phyloP scores from a whole-genome alignment of 2,797 vertebrate species.

The Micrastur ruficollis region DNA sequence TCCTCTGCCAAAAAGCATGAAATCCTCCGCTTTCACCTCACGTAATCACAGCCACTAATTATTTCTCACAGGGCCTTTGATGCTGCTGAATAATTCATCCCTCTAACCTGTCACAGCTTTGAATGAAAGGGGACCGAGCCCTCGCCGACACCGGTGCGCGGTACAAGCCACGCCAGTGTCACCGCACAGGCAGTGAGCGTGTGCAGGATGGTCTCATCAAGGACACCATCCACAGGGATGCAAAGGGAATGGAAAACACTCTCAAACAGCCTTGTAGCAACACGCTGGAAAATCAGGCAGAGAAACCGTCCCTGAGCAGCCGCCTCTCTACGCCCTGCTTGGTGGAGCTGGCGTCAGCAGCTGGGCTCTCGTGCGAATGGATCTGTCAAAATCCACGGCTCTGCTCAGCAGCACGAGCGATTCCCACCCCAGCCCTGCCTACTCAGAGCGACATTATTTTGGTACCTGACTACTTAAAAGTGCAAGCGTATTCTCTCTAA shows the following conservation, averaged over 20 bases:
- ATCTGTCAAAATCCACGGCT: not conserved
- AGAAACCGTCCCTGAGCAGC: not conserved
- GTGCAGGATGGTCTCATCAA: not conserved
- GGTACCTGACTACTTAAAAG: not conserved
- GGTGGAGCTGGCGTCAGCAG: not conserved
- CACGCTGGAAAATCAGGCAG: not conserved
- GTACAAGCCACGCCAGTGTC: accelerated
- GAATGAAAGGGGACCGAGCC: not conserved
- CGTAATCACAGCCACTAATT: too few species aligned
- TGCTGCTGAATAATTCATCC: not conserved
- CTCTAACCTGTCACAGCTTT: not conserved
- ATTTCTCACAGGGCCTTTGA: not conserved
- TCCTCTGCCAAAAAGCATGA: not conserved
- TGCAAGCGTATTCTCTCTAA: not conserved
- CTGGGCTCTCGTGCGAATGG: not conserved
- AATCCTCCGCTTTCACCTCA: not conserved
- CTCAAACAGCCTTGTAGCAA: not conserved
- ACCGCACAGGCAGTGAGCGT: accelerated
- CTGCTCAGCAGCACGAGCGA: accelerated
- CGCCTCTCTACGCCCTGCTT: accelerated
- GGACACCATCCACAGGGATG: accelerated
- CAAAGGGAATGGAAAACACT: not conserved
- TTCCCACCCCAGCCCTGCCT: not conserved
- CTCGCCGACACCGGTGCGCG: accelerated
- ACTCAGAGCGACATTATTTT: not conserved